A percentile compares a stretch with the other conserved stretches of the same genome.
phyloP scores from a whole-genome alignment of 2,888 invertebrate genomes.

The Drosophila emarginata region DNA sequence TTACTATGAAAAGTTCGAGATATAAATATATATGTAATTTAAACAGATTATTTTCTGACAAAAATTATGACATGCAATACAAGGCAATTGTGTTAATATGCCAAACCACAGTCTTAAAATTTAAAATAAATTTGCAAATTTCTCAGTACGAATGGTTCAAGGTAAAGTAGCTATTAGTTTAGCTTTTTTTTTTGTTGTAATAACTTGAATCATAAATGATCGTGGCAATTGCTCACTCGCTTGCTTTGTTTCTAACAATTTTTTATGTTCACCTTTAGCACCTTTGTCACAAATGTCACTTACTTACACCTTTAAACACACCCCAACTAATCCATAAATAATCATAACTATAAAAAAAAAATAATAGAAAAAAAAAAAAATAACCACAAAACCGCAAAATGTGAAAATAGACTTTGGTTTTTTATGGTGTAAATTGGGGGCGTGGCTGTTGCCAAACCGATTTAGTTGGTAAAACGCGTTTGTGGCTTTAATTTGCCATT shows the following conservation, averaged over 20 bases:
- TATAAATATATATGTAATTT: no score
- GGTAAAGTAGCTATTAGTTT: neutral
- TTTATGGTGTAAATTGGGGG: slow-evolving; percentile 32
- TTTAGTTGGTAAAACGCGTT: slow-evolving; percentile 57
- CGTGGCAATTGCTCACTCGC: neutral
- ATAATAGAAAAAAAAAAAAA: slow-evolving; percentile 31
- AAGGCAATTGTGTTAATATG: neutral
- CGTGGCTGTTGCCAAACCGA: slow-evolving; percentile 27
- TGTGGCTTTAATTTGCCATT: slow-evolving; percentile 75
- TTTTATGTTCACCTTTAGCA: neutral
- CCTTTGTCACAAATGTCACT: neutral
- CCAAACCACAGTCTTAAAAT: neutral
- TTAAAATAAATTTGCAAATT: neutral
- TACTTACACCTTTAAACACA: slow-evolving; percentile 24
- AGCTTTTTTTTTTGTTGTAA: neutral
- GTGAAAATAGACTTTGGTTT: slow-evolving; percentile 53
- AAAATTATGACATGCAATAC: neutral
- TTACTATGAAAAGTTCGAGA: no score
- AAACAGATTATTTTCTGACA: neutral
- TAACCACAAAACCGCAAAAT: slow-evolving; percentile 61
- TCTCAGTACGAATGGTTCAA: neutral
- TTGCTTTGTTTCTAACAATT: neutral
- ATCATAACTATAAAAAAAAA: slow-evolving; percentile 36
- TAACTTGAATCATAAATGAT: neutral
- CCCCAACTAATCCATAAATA: slow-evolving; percentile 59